Evolutionary conservation across 2,113 vertebrate species (phyloP).

Genomic region (Anoplopoma fimbria): DNA sequence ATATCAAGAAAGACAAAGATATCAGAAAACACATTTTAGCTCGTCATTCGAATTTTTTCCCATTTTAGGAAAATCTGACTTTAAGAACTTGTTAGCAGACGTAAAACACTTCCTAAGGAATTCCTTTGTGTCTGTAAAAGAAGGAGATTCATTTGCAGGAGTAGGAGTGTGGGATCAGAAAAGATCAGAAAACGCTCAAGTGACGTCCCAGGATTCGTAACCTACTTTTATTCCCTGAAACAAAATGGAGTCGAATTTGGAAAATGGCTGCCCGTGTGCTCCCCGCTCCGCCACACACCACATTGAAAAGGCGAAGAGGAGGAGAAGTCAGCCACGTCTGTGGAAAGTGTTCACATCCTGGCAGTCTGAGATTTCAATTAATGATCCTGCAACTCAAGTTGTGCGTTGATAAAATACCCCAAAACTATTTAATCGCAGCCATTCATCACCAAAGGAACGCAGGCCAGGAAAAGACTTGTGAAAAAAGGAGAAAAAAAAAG

Average conservation of each 20-base stretch:
- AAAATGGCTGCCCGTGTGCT: constrained; percentile 79
- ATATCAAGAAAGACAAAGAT: neutral
- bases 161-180: constrained; percentile 21
- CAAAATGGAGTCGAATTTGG: constrained; percentile 83
- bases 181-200: constrained; percentile 42
- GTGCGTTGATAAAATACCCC: constrained; percentile 30
- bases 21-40: neutral
- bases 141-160: neutral
- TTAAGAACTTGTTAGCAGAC: neutral
- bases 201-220: constrained; percentile 61
- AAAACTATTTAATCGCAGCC: constrained; percentile 39
- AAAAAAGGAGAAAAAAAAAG: neutral
- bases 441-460: constrained; percentile 42
- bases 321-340: constrained; percentile 37
- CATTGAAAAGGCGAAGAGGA: constrained; percentile 26
- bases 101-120: neutral
- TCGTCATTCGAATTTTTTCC: neutral
- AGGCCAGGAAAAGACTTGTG: constrained; percentile 22
- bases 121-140: neutral
- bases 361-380: constrained; percentile 59
- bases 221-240: constrained; percentile 63
- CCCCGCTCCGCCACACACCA: constrained; percentile 41
- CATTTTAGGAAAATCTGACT: neutral
- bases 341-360: constrained; percentile 31
- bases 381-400: constrained; percentile 41